Percentiles rank a stretch among this genome's conserved stretches.
phyloP scores from a whole-genome alignment of 92 coral and sea anemone genomes.

The Metridium senile region DNA sequence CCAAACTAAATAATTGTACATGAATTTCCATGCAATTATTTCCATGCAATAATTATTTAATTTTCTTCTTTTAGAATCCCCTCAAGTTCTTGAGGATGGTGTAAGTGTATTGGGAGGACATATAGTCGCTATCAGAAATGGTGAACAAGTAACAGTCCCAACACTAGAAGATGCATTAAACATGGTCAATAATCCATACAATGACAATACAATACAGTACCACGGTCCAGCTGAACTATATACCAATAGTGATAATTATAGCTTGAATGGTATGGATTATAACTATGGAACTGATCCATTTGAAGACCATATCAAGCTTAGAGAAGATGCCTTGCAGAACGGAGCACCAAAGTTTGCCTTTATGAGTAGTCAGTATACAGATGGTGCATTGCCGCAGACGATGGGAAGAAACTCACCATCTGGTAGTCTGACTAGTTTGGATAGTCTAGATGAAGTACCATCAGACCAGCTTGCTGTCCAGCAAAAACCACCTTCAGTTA shows the following conservation, averaged over 20 bases:
- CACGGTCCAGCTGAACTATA: slow-evolving; percentile 16
- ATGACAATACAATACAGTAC: neutral
- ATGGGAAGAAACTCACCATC: slow-evolving; percentile 90
- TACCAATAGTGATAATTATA: neutral
- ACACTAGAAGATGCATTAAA: slow-evolving; percentile 43
- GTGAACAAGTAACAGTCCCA: slow-evolving; percentile 46
- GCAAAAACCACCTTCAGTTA: slow-evolving; percentile 23
- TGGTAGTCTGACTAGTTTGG: slow-evolving; percentile 92
- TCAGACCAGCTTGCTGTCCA: slow-evolving; percentile 22
- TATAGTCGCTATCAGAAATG: slow-evolving; percentile 61
- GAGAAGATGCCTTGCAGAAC: slow-evolving; percentile 83
- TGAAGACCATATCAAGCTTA: slow-evolving; percentile 77
- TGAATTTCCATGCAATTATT: too few species aligned
- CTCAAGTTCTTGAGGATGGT: slow-evolving; percentile 49
- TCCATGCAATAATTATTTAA: too few species aligned
- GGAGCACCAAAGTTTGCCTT: slow-evolving; percentile 89
- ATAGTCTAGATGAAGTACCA: slow-evolving; percentile 88
- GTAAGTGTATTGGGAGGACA: slow-evolving; percentile 56
- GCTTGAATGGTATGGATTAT: neutral
- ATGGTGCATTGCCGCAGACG: slow-evolving; percentile 85
- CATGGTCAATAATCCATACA: slow-evolving; percentile 31
- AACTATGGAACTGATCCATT: neutral
- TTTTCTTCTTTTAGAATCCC: slow-evolving; percentile 45
- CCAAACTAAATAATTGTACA: too few species aligned
- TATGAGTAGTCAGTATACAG: slow-evolving; percentile 65